Evolutionary conservation across 1,140 invertebrate genomes (phyloP).

Genomic region (Lucilia sericata): DNA sequence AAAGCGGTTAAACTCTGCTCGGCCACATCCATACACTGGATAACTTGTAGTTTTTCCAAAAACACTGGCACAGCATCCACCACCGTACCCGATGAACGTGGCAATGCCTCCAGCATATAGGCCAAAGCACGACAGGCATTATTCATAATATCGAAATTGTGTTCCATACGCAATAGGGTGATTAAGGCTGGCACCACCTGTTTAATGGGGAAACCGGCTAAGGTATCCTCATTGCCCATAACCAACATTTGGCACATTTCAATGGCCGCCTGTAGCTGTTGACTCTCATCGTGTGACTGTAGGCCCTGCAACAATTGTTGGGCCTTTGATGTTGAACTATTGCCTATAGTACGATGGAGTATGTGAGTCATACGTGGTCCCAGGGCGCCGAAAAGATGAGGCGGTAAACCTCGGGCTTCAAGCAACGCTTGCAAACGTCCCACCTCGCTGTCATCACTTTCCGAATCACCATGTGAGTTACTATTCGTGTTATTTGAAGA

Average conservation of each 20-base stretch:
- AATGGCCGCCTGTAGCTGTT: slow-evolving; percentile 96
- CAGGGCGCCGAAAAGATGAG: slow-evolving; percentile 93
- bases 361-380: slow-evolving; percentile 98
- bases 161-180: slow-evolving; percentile 88
- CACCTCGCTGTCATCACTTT: slow-evolving; percentile 89
- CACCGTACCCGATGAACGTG: slow-evolving; percentile 94
- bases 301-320: slow-evolving; percentile 93
- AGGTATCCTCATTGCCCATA: slow-evolving; percentile 99
- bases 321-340: slow-evolving; percentile 88
- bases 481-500: slow-evolving; percentile 47
- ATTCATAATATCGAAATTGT: slow-evolving; percentile 99
- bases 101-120: slow-evolving; percentile 99
- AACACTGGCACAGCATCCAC: slow-evolving; percentile 97
- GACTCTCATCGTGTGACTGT: slow-evolving; percentile 96
- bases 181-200: slow-evolving; percentile 97
- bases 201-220: slow-evolving; percentile 97
- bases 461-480: slow-evolving; percentile 68
- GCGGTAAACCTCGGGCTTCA: slow-evolving; percentile 93
- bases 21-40: slow-evolving; percentile 99
- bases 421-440: slow-evolving; percentile 89
- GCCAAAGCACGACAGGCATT: slow-evolving; percentile 97
- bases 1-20: slow-evolving; percentile 96
- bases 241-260: slow-evolving; percentile 99
- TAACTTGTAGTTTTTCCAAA: slow-evolving; percentile 94
- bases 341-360: slow-evolving; percentile 91